phyloP scores from a whole-genome alignment of 1,140 invertebrate genomes.

The Campoletis sonorensis region DNA sequence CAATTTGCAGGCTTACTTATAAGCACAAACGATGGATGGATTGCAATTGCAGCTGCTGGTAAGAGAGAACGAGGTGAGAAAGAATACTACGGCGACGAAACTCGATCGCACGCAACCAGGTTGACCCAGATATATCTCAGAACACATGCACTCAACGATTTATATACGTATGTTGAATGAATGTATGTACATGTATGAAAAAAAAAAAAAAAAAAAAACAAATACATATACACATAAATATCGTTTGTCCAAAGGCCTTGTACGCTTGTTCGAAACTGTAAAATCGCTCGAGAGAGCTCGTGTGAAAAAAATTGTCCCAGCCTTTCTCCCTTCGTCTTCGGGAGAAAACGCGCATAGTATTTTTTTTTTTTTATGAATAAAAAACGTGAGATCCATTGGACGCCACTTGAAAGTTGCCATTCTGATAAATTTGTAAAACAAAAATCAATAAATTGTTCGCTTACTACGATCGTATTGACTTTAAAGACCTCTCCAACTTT shows the following conservation, averaged over 20 bases:
- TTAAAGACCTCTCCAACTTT: no score
- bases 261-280: constrained; percentile 24
- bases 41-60: not conserved
- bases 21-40: not conserved
- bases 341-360: not conserved
- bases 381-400: not conserved
- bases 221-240: not conserved
- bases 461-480: no score
- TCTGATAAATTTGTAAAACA: no score
- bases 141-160: not conserved
- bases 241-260: constrained; percentile 16
- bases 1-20: not conserved
- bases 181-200: no score
- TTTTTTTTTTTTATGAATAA: not conserved
- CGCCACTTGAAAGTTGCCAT: no score
- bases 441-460: no score
- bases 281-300: not conserved
- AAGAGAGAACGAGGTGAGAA: constrained; percentile 41
- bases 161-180: no score
- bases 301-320: not conserved
- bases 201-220: no score
- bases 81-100: constrained; percentile 42
- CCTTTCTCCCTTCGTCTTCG: constrained; percentile 26
- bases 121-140: constrained; percentile 11
- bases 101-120: constrained; percentile 33